phyloP scores from a whole-genome alignment of 2,888 invertebrate species.

The Drosophila longiperda region DNA sequence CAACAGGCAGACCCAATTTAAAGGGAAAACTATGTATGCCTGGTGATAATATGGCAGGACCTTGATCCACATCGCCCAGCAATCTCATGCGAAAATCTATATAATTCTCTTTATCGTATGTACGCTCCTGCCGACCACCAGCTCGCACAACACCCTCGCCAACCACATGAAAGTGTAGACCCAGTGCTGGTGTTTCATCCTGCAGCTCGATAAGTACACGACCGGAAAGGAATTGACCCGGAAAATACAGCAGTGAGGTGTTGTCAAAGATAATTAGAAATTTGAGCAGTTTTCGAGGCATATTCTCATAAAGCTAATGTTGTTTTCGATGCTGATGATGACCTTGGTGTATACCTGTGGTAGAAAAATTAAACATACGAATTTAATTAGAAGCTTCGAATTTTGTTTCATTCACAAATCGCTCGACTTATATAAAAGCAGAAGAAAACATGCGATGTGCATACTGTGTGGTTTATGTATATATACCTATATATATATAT shows the following conservation, averaged over 20 bases:
- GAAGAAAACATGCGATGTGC: conserved; percentile 1
- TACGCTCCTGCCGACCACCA: conserved; percentile 91
- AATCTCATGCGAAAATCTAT: conserved; percentile 97
- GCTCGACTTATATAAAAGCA: neutral
- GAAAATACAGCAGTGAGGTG: conserved; percentile 95
- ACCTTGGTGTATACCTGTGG: conserved; percentile 30
- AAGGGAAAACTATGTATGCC: conserved; percentile 98
- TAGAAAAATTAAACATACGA: neutral
- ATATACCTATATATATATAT: neutral
- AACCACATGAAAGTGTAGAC: conserved; percentile 96
- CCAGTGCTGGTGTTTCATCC: conserved; percentile 96
- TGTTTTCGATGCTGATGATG: neutral
- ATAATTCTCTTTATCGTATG: conserved; percentile 96
- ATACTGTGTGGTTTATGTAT: neutral
- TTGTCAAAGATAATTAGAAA: conserved; percentile 97
- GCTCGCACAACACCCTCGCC: conserved; percentile 97
- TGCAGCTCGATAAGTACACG: conserved; percentile 96
- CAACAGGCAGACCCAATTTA: conserved; percentile 94
- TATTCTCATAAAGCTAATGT: conserved; percentile 75
- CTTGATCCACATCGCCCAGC: conserved; percentile 94
- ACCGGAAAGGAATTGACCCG: conserved; percentile 96
- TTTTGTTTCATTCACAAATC: neutral
- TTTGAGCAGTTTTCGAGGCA: conserved; percentile 95
- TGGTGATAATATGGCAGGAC: conserved; percentile 93
- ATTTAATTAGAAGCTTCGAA: neutral